Evolutionary conservation across 64 coral and sea anemone species (phyloP).

Genomic region (Dendrophyllia cribrosa): DNA sequence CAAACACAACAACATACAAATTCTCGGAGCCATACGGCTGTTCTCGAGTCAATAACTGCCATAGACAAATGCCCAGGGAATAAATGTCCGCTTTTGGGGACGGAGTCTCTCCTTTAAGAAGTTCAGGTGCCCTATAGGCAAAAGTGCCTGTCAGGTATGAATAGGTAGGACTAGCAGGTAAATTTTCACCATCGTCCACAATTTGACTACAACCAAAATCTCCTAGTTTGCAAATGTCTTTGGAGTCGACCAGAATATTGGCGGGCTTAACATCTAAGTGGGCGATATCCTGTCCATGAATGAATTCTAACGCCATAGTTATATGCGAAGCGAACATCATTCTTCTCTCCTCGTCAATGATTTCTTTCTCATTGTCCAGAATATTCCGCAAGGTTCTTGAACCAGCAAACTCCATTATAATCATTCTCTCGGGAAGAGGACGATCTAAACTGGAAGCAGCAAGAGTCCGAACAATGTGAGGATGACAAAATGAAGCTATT

Average conservation of each 20-base stretch:
- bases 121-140: conserved; percentile 95
- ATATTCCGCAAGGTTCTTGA: conserved; percentile 86
- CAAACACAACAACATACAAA: conserved; percentile 95
- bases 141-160: conserved; percentile 94
- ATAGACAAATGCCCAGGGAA: conserved; percentile 91
- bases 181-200: conserved; percentile 82
- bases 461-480: conserved; percentile 85
- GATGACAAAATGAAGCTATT: conserved; percentile 88
- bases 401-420: conserved; percentile 94
- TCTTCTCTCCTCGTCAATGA: conserved; percentile 70
- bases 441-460: conserved; percentile 70
- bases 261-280: conserved; percentile 97
- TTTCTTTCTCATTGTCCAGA: conserved; percentile 84
- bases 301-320: conserved; percentile 77
- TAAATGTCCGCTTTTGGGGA: conserved; percentile 94
- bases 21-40: conserved; percentile 89
- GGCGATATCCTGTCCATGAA: conserved; percentile 84
- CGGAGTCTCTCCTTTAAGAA: conserved; percentile 86
- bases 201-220: conserved; percentile 97
- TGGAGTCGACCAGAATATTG: conserved; percentile 85
- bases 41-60: conserved; percentile 87
- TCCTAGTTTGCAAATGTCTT: conserved; percentile 91
- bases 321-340: conserved; percentile 84
- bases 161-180: conserved; percentile 95
- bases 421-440: conserved; percentile 61